Percentiles rank a stretch among this genome's conserved stretches.
phyloP scores from a whole-genome alignment of 2,113 vertebrate genomes.

The Chauna torquata region DNA sequence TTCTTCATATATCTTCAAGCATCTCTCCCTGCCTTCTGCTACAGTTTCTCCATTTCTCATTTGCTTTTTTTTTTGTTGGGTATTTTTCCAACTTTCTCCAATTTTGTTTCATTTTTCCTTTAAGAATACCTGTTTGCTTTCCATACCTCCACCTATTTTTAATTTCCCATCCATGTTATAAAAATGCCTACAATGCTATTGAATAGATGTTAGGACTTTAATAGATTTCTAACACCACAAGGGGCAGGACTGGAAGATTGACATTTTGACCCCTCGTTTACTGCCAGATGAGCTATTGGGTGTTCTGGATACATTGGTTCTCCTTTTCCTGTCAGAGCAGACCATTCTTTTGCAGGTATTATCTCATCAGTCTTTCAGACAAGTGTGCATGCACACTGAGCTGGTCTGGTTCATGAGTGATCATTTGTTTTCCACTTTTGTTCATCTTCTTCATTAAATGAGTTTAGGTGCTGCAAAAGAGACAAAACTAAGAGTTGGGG shows the following conservation, averaged over 20 bases:
- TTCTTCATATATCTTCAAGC: not conserved
- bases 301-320: conserved; percentile 60
- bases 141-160: not conserved
- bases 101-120: not conserved
- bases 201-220: not conserved
- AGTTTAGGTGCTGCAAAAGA: not conserved
- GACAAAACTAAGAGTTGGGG: not conserved
- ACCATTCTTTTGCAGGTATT: conserved; percentile 69
- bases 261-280: conserved; percentile 68
- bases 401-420: not conserved
- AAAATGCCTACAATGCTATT: not conserved
- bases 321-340: conserved; percentile 65
- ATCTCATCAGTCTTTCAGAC: conserved; percentile 66
- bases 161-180: not conserved
- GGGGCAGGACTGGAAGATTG: conserved; percentile 7
- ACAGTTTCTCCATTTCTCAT: not conserved
- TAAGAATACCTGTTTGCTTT: not conserved
- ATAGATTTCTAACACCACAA: conserved; percentile 6
- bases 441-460: conserved; percentile 34
- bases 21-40: not conserved
- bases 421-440: conserved; percentile 31
- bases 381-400: not conserved
- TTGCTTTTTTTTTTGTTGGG: not conserved
- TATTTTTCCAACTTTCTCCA: not conserved
- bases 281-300: conserved; percentile 64